Percentiles rank a stretch among this genome's conserved stretches.
Evolutionary conservation across 2,888 invertebrate species (phyloP).

Genomic region (Leistus spinibarbis): DNA sequence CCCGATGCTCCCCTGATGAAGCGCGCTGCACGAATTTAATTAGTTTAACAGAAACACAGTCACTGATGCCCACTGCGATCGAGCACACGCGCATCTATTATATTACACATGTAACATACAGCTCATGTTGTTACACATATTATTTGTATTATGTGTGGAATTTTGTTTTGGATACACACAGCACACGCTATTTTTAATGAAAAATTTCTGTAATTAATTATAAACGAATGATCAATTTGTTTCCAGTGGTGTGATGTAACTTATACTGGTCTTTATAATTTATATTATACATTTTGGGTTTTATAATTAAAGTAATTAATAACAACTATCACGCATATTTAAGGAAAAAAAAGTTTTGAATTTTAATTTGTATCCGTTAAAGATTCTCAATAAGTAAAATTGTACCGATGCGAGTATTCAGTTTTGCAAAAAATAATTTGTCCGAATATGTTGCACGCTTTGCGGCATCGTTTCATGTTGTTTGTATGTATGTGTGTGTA

Average conservation of each 20-base stretch:
- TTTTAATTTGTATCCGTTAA: too few relatives aligned
- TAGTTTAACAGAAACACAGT: background rate
- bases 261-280: background rate
- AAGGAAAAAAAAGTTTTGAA: too few relatives aligned
- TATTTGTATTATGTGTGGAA: background rate
- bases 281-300: background rate
- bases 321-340: background rate
- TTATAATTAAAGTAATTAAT: background rate
- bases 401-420: too few relatives aligned
- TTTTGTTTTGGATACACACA: background rate
- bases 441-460: background rate
- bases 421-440: background rate
- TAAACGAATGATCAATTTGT: background rate
- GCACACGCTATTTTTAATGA: background rate
- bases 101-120: background rate
- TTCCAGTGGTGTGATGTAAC: background rate
- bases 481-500: constrained; percentile 8
- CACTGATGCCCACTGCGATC: background rate
- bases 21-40: constrained; percentile 1
- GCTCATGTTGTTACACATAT: background rate
- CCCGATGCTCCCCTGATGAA: background rate
- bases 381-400: too few relatives aligned
- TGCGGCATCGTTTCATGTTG: constrained; percentile 5
- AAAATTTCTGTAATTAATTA: background rate
- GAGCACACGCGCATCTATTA: background rate